Base-by-base conservation (phyloP, 2,797 vertebrate genomes). In the Syngnathus acus region DNA sequence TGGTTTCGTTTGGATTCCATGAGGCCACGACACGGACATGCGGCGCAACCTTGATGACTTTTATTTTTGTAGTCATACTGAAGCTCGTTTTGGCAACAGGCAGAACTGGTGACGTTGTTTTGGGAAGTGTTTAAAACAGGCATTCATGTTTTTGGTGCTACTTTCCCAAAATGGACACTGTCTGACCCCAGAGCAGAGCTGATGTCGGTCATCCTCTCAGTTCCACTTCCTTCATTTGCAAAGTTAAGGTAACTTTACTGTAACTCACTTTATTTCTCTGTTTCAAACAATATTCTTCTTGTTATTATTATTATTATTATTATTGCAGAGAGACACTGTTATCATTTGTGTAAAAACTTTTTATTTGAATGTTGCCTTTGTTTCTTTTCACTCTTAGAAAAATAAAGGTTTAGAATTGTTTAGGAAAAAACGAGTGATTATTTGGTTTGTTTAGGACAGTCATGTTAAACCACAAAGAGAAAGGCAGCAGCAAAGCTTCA, bases 321-420 rank as follows among this genome's bases (percentile, higher is more conserved):
- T 91, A 91, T 89, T 89, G 78, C 86, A 83, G 90, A 89, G 90
- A 88, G 89, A 90, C 89, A 76, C 84, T 85, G 84, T 80, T 88
- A 88, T 91, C 73, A 74, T 91, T 90, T 91, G 85, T 93, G 90
- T 92, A 90, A 84, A 91, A 91, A 92, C 86, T 88, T 91, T 84
- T 91, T 84, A 90, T 91, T 92, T 92, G 81, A 89, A 85, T 90
- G 91, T 92, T 91, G 89, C 89, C 89, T 92, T 88, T 89, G 81
- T 91, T 91, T 92, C 90, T 92, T 91, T 91, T 90, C 89, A 91
- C 90, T 90, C 88, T 91, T 92, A 91, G 91, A 89, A 89, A 90
- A 93, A 92, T 91, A 91, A 93, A 93, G 82, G 86, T 91, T 92
- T 92, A 92, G 89, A 90, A 83, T 91, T 92, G 91, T 93, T 91